phyloP scores from a whole-genome alignment of 1,140 invertebrate species.

The Sipha flava region DNA sequence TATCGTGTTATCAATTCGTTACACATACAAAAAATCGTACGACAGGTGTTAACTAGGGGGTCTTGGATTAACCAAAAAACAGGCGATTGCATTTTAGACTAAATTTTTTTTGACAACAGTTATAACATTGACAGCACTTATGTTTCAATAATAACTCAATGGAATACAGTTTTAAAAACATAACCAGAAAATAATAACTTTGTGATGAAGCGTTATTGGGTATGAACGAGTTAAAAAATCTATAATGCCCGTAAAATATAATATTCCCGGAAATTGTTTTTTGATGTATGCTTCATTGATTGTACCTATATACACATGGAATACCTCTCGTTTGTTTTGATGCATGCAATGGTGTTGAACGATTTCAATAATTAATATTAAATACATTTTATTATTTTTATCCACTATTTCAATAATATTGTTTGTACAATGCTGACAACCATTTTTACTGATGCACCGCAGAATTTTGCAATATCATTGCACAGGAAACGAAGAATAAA shows the following conservation, averaged over 20 bases:
- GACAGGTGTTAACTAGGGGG: slow-evolving; percentile 24
- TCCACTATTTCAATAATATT: neutral
- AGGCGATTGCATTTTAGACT: neutral
- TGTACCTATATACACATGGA: neutral
- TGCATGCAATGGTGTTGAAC: neutral
- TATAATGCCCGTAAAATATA: neutral
- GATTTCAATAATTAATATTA: neutral
- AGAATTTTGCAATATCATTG: neutral
- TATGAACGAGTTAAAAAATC: neutral
- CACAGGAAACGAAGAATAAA: neutral
- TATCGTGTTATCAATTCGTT: neutral
- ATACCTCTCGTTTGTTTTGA: neutral
- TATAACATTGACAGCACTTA: neutral
- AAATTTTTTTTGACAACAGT: neutral
- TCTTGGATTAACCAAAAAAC: slow-evolving; percentile 14
- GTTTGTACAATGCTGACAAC: neutral
- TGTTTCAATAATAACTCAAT: no score
- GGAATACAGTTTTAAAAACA: neutral
- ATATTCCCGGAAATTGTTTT: slow-evolving; percentile 7
- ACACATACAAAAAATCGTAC: neutral
- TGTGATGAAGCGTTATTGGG: neutral
- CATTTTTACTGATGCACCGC: neutral
- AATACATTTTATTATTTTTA: neutral
- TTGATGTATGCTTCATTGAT: neutral
- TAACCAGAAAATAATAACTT: neutral